Evolutionary conservation across 1,140 invertebrate genomes (phyloP), one percentile per base, ranked within the genome.

Genomic region (Zaprionus taronus): DNA sequence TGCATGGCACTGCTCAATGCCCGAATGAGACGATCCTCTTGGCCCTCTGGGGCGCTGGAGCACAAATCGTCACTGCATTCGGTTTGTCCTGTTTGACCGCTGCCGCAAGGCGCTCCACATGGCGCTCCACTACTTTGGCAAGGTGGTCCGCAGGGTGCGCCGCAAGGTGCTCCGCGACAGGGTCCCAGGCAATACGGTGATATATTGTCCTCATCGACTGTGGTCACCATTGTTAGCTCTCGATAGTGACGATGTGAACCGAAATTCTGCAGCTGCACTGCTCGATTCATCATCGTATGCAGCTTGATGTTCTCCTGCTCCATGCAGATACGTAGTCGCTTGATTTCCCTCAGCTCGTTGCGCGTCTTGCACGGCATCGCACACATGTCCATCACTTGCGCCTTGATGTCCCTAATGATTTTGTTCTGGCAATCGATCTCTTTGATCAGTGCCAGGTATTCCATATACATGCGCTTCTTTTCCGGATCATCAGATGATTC

Each of bases 371-470:
- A 91, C 1, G 85, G 85, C 22, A 72, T 81, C 5, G 70, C 65
- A 51, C 84, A 92, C 68, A 92, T 81, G 26, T 87, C 79, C 79
- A 89, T 81, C 15, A 92, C 79, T 60, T 91, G 79, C 3, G 20
- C 55, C 65, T 92, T 92, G 9, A 92, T 86, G 67, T 91, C 84
- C 57, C 79, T 76, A 31, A 92, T 84, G 12, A 91, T 80, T 26
- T 77, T 83, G 51, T 92, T 92, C 61, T 92, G 91, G 69, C 89
- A 91, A 4, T 92, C 89, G 57, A 92, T 92, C 55, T 92, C 91
- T 55, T 91, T 92, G 73, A 91, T 83, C 49, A 92, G 53, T 15
- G 85, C 60, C 67, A 91, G 24, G n/a, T 92, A 92, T 62, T 92
- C 91, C 61, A 80, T 67, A 28, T 92, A 92, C 73, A 86, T 86